Evolutionary conservation across 2,113 vertebrate species (phyloP).

Genomic region (Seriola dumerili): DNA sequence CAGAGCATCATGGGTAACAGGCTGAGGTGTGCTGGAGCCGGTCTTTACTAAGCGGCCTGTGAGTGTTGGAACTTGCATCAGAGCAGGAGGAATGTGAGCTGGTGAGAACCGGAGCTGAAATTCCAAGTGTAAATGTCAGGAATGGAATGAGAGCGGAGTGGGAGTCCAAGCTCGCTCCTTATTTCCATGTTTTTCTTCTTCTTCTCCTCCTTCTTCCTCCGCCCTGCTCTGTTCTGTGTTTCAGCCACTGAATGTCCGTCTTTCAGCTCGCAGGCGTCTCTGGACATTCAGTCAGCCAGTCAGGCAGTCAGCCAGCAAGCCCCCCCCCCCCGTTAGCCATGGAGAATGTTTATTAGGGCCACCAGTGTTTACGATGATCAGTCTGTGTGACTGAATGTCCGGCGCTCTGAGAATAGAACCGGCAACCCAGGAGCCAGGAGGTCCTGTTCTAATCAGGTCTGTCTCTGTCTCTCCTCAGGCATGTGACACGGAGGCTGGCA

Average conservation of each 20-base stretch:
- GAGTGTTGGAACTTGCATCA: conserved; percentile 67
- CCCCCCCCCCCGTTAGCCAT: conserved; percentile 12
- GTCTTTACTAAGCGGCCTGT: conserved; percentile 3
- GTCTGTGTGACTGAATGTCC: conserved; percentile 14
- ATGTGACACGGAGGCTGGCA: conserved; percentile 76
- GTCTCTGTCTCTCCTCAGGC: conserved; percentile 67
- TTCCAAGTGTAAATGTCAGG: conserved; percentile 54
- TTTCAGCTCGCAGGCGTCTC: conserved; percentile 27
- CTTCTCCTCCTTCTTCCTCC: not conserved
- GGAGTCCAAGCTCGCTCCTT: conserved; percentile 15
- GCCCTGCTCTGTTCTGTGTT: conserved; percentile 10
- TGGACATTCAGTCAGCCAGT: conserved; percentile 39
- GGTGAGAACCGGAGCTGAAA: conserved; percentile 33
- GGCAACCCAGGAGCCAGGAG: conserved; percentile 36
- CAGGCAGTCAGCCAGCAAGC: conserved; percentile 27
- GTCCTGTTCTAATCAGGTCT: conserved; percentile 61
- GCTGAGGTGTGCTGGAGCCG: not conserved
- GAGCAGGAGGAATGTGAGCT: conserved; percentile 61
- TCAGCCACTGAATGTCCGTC: conserved; percentile 32
- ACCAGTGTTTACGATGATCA: conserved; percentile 55
- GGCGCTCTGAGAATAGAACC: conserved; percentile 63
- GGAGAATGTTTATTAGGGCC: conserved; percentile 56
- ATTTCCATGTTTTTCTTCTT: conserved; percentile 6
- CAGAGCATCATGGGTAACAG: not conserved
- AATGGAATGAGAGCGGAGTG: conserved; percentile 26